Base-by-base conservation (phyloP, 2,888 invertebrate genomes). In the Drosophila anceps region DNA sequence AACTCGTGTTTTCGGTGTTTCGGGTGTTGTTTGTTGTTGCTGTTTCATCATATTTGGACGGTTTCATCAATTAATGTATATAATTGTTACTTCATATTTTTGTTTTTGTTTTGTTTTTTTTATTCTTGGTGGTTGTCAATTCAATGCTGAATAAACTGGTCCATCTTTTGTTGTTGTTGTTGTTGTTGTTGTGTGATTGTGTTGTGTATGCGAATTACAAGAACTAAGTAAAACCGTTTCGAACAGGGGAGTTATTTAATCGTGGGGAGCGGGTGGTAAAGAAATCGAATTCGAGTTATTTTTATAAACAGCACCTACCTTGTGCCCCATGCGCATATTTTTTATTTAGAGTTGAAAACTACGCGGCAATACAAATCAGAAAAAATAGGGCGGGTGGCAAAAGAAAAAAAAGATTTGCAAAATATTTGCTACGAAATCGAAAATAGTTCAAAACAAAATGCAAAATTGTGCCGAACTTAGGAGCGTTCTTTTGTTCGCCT, bases 61-160 rank as follows among this genome's bases (percentile, higher is more conserved):
- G 86, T 90, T 87, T 90, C 86, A 79, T 84, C 81, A 85, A 84
- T 84, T 80, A 70, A 69, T 73, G 64, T 76, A 83, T 73, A 84
- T 86, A 73, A 82, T 80, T 84, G 31, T 69, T 53, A 31, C 27
- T 41, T 59, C 20, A 27, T 43, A 46, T 15, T 55, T 67, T 67
- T 67, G 33, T 20, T 68, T 69, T 71, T 48, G 33, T 46, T 67
- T 76, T 54, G 20, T 46, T 80, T 69, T 58, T 39, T 80, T 69
- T 58, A 41, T 64, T 76, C 59, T 88, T 88, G 86, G 88, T 84
- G 88, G 86, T 83, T 81, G 84, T 85, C 76, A 81, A 88, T 85
- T 85, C 87, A 88, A 69, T 88, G 68, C 64, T 84, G 84, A 88
- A 84, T 77, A 88, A 88, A 85, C 84, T 85, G 84, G 84, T 88